phyloP scores from a whole-genome alignment of 2,113 vertebrate species.

The Tichodroma muraria region DNA sequence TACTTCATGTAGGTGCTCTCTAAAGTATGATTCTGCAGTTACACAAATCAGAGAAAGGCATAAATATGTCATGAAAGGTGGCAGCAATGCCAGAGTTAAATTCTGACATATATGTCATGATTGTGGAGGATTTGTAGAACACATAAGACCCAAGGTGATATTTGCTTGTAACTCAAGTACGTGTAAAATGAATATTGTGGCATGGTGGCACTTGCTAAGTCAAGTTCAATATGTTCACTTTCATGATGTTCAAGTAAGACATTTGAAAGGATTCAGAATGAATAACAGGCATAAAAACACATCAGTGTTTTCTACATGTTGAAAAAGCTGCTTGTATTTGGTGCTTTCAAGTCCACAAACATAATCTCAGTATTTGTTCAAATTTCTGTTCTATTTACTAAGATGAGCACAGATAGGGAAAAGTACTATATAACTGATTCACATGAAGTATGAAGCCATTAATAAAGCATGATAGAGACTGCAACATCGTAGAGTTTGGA shows the following conservation, averaged over 20 bases:
- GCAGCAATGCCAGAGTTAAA: neutral
- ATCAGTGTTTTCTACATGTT: neutral
- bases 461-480: neutral
- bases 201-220: slow-evolving; percentile 28
- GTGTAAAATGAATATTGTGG: slow-evolving; percentile 4
- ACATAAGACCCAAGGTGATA: neutral
- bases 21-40: neutral
- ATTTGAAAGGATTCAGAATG: neutral
- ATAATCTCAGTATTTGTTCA: neutral
- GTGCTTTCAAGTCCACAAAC: neutral
- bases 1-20: neutral
- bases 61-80: neutral
- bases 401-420: neutral
- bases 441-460: neutral
- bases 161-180: slow-evolving; percentile 21
- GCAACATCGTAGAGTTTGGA: neutral
- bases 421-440: neutral
- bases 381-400: neutral
- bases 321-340: neutral
- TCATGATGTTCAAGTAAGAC: neutral
- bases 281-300: neutral
- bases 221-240: slow-evolving; percentile 39
- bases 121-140: neutral
- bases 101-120: slow-evolving; percentile 5
- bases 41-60: neutral